Evolutionary conservation across 2,888 invertebrate species (phyloP).

Genomic region (Tinea pellionella): DNA sequence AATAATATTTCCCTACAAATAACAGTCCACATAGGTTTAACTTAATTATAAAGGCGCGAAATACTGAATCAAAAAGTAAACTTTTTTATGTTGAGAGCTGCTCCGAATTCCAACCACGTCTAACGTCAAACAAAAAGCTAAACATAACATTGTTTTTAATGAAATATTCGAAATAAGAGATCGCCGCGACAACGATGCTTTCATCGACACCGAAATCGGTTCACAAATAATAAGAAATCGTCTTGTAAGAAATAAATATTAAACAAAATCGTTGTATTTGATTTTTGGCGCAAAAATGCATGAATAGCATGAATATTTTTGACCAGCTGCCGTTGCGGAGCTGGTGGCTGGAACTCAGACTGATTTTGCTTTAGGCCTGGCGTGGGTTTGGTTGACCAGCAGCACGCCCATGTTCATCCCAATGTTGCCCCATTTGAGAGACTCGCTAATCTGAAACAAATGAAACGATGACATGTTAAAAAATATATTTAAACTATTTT

Average conservation of each 20-base stretch:
- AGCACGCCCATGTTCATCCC: slow-evolving; percentile 77
- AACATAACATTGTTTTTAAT: neutral
- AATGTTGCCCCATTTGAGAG: slow-evolving; percentile 77
- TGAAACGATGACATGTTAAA: slow-evolving; percentile 21
- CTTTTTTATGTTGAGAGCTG: neutral
- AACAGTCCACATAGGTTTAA: neutral
- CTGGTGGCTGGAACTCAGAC: slow-evolving; percentile 53
- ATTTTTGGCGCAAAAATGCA: slow-evolving; percentile 49
- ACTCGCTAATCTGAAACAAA: slow-evolving; percentile 76
- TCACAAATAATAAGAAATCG: slow-evolving; percentile 17
- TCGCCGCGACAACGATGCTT: neutral
- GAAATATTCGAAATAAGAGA: neutral
- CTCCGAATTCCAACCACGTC: neutral
- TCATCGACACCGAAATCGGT: neutral
- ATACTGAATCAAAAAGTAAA: neutral
- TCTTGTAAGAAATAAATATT: slow-evolving; percentile 27
- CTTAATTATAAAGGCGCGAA: neutral
- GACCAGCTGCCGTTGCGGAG: slow-evolving; percentile 43
- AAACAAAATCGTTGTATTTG: slow-evolving; percentile 29
- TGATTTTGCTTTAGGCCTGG: slow-evolving; percentile 48
- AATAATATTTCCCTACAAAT: neutral
- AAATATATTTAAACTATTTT: neutral
- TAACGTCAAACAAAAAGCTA: neutral
- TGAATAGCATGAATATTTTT: slow-evolving; percentile 41
- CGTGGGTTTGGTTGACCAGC: slow-evolving; percentile 66